Base-by-base conservation (phyloP, 92 coral and sea anemone species). In the Palythoa heliodiscus region DNA sequence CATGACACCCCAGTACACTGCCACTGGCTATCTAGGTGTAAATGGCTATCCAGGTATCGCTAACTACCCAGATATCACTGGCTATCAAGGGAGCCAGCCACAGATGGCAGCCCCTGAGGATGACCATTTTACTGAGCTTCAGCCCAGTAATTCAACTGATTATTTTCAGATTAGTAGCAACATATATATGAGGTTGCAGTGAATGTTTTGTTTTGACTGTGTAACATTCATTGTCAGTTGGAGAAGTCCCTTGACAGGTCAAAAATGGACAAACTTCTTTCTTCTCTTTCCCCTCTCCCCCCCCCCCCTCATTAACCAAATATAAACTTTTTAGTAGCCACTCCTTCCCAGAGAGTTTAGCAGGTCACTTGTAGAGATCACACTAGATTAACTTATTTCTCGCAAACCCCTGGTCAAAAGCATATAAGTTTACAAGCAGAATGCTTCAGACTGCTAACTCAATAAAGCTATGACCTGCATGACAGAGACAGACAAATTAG, bases 41-140 rank as follows among this genome's bases (percentile, higher is more conserved):
- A 29, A 29, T 29, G 35, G 35, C 35, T 29, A 29, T 29, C 35
- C 35, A 29, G 35, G 35, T 29, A 29, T 29, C 35, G 35, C 35
- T 29, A 29, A 29, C 35, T 29, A 29, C 35, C 35, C 35, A 29
- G 35, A 1, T 29, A 1, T 29, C 35, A n/a, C n/a, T n/a, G n/a
- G n/a, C 77, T 73, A 73, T 40, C 77, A 40, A 73, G 77, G 25
- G 55, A 73, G 1, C 77, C 77, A 73, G 77, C 77, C 77, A 71
- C 75, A 71, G 75, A 71, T 71, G 75, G 75, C 76, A 72, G 76
- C 25, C 29, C 60, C 78, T 50, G 78, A 74, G 38, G 38, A 50
- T 74, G 78, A 63, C 78, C 78, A 73, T 72, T 73, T 73, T 73
- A 73, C 78, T 73, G 78, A 73, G 16, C 37, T 47, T 73, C 78